phyloP scores from a whole-genome alignment of 2,888 invertebrate species.

The Acanthosoma haemorrhoidale region DNA sequence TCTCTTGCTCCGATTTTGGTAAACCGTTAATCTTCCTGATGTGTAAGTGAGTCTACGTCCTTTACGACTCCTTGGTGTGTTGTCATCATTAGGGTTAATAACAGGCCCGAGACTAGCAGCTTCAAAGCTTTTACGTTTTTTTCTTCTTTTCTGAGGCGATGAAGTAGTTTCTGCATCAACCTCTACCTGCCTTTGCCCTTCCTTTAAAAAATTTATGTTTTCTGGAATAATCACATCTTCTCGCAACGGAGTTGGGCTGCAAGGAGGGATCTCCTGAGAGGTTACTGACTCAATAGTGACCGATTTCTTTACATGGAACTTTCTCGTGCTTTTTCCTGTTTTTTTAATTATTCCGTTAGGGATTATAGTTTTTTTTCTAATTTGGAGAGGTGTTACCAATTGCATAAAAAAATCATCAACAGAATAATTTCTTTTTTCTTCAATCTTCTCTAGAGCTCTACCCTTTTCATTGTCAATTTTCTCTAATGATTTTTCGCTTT shows the following conservation, averaged over 20 bases:
- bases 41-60: neutral
- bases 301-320: neutral
- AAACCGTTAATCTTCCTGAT: too few relatives aligned
- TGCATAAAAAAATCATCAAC: neutral
- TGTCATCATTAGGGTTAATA: neutral
- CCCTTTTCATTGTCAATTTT: too few relatives aligned
- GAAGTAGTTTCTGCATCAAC: neutral
- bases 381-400: neutral
- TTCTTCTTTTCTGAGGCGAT: neutral
- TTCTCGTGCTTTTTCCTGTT: neutral
- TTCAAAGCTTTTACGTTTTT: neutral
- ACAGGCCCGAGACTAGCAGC: neutral
- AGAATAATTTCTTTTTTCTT: neutral
- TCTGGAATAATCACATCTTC: neutral
- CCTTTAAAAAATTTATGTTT: neutral
- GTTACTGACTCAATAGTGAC: neutral
- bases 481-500: neutral
- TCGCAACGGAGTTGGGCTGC: neutral
- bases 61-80: neutral
- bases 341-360: neutral
- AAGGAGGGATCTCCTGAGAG: neutral
- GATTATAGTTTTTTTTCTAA: neutral
- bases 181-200: neutral
- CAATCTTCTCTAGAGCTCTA: neutral
- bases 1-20: neutral